Evolutionary conservation across 2,113 vertebrate species (phyloP).

Genomic region (Puma concolor): DNA sequence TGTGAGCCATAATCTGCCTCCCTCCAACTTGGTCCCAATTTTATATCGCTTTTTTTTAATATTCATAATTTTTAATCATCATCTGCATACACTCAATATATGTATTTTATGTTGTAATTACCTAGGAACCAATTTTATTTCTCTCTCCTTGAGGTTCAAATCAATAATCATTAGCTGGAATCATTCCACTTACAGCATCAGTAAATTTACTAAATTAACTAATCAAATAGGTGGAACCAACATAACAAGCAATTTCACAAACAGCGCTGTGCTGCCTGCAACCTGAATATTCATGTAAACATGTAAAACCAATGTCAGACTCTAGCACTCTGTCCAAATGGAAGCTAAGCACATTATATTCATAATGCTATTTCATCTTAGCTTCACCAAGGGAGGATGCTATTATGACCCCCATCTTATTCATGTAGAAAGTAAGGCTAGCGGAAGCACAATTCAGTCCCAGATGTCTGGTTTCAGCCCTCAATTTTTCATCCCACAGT

Average conservation of each 20-base stretch:
- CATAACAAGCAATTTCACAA: slow-evolving; percentile 73
- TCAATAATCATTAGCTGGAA: slow-evolving; percentile 78
- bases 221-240: slow-evolving; percentile 76
- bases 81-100: slow-evolving; percentile 58
- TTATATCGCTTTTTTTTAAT: slow-evolving; percentile 25
- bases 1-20: neutral
- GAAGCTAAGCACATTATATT: neutral
- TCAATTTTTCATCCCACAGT: neutral
- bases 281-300: slow-evolving; percentile 11
- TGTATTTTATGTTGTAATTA: slow-evolving; percentile 71
- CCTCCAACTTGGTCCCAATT: slow-evolving; percentile 15
- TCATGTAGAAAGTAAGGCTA: neutral
- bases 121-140: slow-evolving; percentile 67
- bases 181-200: slow-evolving; percentile 81
- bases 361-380: neutral
- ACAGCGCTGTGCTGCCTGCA: slow-evolving; percentile 3
- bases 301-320: neutral
- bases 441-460: neutral
- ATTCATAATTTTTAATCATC: slow-evolving; percentile 69
- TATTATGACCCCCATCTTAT: neutral
- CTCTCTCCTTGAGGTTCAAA: slow-evolving; percentile 62
- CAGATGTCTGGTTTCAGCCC: neutral
- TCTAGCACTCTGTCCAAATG: neutral
- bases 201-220: slow-evolving; percentile 80
- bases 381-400: neutral